Evolutionary conservation across 2,888 invertebrate genomes (phyloP).

Genomic region (Chrysolina americana): DNA sequence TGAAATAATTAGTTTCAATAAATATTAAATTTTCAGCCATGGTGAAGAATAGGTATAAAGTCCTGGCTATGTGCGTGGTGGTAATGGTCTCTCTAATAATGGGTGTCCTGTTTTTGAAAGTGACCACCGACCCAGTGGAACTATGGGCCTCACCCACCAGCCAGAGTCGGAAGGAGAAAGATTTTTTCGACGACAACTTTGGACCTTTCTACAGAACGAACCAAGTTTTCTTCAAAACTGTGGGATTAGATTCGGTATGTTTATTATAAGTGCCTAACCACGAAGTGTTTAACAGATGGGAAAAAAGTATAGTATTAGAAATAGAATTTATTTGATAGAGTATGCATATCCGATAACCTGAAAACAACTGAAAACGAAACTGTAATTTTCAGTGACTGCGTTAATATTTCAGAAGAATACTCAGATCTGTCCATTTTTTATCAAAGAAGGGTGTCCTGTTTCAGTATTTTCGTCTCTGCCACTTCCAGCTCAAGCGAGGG

Average conservation of each 20-base stretch:
- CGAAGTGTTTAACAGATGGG: background rate
- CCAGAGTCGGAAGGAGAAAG: constrained; percentile 85
- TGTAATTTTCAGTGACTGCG: too few relatives aligned
- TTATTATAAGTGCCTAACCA: background rate
- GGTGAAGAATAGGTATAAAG: constrained; percentile 77
- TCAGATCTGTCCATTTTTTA: too few relatives aligned
- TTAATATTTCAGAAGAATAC: too few relatives aligned
- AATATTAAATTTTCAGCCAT: constrained; percentile 69
- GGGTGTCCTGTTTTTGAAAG: constrained; percentile 78
- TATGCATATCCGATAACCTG: too few relatives aligned
- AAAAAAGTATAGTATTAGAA: too few relatives aligned
- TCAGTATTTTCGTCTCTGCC: too few relatives aligned
- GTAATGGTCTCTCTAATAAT: constrained; percentile 75
- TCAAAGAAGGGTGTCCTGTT: too few relatives aligned
- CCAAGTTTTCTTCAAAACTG: constrained; percentile 86
- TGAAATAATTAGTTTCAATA: background rate
- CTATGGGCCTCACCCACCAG: constrained; percentile 93
- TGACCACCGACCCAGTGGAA: constrained; percentile 92
- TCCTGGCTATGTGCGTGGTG: constrained; percentile 78
- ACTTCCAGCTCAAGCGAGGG: too few relatives aligned
- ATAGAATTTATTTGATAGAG: too few relatives aligned
- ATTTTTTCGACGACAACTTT: constrained; percentile 90
- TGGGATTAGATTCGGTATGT: constrained; percentile 72
- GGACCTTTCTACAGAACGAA: constrained; percentile 91
- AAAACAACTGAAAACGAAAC: too few relatives aligned